Evolutionary conservation across 2,888 invertebrate genomes (phyloP).

Genomic region (Listrodromus nycthemerus): DNA sequence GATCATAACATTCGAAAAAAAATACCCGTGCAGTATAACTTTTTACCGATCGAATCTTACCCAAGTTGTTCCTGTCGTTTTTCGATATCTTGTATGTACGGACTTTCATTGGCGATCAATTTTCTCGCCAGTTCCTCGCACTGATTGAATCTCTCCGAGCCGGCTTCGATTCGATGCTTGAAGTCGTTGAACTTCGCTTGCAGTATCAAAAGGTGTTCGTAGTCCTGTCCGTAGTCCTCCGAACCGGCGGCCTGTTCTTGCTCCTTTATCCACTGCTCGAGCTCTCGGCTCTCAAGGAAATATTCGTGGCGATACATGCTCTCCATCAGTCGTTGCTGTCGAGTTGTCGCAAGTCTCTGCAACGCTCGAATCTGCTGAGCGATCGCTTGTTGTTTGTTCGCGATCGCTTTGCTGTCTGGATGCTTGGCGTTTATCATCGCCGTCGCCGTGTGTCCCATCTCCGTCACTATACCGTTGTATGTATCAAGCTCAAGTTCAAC

Average conservation of each 20-base stretch:
- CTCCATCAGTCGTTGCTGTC: constrained; percentile 95
- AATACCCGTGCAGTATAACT: constrained; percentile 33
- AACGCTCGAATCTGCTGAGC: constrained; percentile 92
- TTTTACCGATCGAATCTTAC: constrained; percentile 85
- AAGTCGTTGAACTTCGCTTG: constrained; percentile 97
- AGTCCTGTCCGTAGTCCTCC: constrained; percentile 98
- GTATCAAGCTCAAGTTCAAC: constrained; percentile 96
- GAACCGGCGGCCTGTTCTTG: constrained; percentile 95
- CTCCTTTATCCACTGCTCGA: constrained; percentile 97
- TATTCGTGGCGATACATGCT: constrained; percentile 96
- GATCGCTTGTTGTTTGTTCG: constrained; percentile 90
- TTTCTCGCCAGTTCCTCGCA: constrained; percentile 96
- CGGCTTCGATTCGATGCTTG: constrained; percentile 95
- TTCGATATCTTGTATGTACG: constrained; percentile 94
- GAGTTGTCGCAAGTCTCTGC: constrained; percentile 91
- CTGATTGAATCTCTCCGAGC: constrained; percentile 95
- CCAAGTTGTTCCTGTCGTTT: constrained; percentile 94
- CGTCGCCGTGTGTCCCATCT: constrained; percentile 95
- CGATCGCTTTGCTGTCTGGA: constrained; percentile 93
- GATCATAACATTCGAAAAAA: constrained; percentile 31
- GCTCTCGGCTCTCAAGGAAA: constrained; percentile 94
- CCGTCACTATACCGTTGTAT: constrained; percentile 95
- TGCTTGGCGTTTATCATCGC: constrained; percentile 93
- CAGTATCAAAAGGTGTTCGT: constrained; percentile 93
- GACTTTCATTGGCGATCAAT: constrained; percentile 93